phyloP scores from a whole-genome alignment of 2,797 vertebrate species.

The Pachyuromys duprasi region DNA sequence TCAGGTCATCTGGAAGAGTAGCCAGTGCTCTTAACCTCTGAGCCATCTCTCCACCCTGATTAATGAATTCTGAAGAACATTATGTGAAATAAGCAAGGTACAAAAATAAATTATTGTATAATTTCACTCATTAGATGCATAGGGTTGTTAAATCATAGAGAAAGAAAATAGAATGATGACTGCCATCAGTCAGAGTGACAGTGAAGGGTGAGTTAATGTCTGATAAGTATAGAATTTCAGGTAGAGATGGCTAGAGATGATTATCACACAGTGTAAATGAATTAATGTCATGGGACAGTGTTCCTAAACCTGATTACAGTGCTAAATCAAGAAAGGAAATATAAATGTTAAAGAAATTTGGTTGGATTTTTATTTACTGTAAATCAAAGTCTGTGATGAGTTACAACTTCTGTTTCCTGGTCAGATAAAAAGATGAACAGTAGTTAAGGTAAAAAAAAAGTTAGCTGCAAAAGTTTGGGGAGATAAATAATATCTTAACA shows the following conservation, averaged over 20 bases:
- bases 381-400: background rate
- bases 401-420: background rate
- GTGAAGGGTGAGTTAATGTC: too few relatives aligned
- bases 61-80: background rate
- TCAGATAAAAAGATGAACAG: background rate
- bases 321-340: background rate
- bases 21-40: too few relatives aligned
- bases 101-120: background rate
- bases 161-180: background rate
- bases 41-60: too few relatives aligned
- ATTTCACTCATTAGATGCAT: background rate
- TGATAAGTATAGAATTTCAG: background rate
- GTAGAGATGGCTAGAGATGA: background rate
- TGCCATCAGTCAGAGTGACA: too few relatives aligned
- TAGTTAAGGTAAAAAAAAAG: background rate
- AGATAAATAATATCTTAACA: background rate
- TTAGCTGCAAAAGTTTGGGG: conserved; percentile 2
- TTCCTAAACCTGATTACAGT: too few relatives aligned
- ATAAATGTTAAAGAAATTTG: background rate
- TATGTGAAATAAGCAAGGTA: background rate
- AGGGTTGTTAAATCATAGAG: background rate
- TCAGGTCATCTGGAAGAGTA: too few relatives aligned
- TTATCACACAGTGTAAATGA: background rate
- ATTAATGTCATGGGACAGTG: too few relatives aligned
- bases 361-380: background rate